Percentiles rank a stretch among this genome's conserved stretches.
phyloP scores from a whole-genome alignment of 2,113 vertebrate species.

The Phrynosoma blainvillii region DNA sequence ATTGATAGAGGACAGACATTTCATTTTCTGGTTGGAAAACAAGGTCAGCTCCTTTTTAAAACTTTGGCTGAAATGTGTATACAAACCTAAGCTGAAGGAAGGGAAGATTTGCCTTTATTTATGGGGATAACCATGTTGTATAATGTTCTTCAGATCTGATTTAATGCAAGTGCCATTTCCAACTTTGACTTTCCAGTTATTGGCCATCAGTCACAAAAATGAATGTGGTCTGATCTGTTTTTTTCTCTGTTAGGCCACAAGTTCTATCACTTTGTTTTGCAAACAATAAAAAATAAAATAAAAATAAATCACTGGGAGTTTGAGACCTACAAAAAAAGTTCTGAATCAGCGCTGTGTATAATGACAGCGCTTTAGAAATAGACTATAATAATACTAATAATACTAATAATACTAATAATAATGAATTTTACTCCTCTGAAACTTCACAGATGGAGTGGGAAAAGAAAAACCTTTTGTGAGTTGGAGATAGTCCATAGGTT shows the following conservation, averaged over 20 bases:
- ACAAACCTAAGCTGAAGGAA: constrained; percentile 52
- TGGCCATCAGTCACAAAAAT: constrained; percentile 66
- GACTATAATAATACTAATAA: too few relatives aligned
- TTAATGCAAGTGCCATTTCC: constrained; percentile 61
- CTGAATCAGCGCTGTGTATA: neutral
- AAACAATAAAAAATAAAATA: neutral
- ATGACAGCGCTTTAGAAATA: too few relatives aligned
- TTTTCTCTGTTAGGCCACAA: constrained; percentile 36
- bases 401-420: too few relatives aligned
- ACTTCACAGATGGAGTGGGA: neutral
- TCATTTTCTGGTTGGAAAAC: constrained; percentile 43
- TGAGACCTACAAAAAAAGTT: constrained; percentile 5
- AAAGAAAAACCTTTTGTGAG: neutral
- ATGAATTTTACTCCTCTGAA: neutral
- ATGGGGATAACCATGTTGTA: constrained; percentile 52
- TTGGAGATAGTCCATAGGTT: neutral
- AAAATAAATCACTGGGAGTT: neutral
- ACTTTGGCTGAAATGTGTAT: constrained; percentile 55
- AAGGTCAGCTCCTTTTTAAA: constrained; percentile 57
- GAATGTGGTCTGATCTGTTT: constrained; percentile 46
- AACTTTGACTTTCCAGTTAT: constrained; percentile 62
- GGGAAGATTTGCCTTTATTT: constrained; percentile 56
- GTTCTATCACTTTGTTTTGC: constrained; percentile 13
- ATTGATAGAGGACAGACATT: constrained; percentile 35
- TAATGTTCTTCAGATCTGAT: constrained; percentile 66